These are phyloP conservation scores for Heliconius aoede DNA, from an alignment of 2,888 invertebrate genomes.

Conservation along the genomic window DNA sequence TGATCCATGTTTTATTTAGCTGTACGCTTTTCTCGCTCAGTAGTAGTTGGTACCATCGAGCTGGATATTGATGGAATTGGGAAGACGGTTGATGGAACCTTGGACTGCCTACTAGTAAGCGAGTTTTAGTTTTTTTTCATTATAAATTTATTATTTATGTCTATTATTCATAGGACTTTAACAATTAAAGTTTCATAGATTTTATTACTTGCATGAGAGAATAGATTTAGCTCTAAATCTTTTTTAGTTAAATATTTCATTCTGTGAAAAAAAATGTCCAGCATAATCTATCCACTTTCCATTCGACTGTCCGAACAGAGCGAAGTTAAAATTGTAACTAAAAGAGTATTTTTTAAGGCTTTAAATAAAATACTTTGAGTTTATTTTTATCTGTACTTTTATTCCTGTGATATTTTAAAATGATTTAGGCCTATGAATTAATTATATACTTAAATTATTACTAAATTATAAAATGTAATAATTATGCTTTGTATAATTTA, in stretches of 20 bases:
- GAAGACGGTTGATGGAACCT: too few relatives aligned
- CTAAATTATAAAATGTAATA: too few relatives aligned
- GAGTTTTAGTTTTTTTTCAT: too few relatives aligned
- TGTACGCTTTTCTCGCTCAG: too few relatives aligned
- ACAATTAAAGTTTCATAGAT: not conserved
- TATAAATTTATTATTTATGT: too few relatives aligned
- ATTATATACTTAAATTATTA: not conserved
- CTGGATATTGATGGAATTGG: too few relatives aligned
- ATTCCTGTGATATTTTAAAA: not conserved
- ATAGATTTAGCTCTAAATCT: not conserved
- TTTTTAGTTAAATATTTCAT: conserved; percentile 2
- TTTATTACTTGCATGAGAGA: not conserved
- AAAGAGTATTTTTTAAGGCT: not conserved
- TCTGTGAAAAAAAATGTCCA: not conserved
- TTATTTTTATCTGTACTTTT: not conserved
- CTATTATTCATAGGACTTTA: too few relatives aligned
- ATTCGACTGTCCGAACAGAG: not conserved
- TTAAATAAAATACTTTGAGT: not conserved
- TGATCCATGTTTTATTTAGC: too few relatives aligned
- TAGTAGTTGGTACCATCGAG: too few relatives aligned
- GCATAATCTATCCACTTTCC: not conserved
- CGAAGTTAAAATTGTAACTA: not conserved
- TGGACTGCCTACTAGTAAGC: too few relatives aligned
- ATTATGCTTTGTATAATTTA: not conserved
- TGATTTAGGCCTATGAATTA: not conserved